These are phyloP conservation scores for Dilophus febrilis DNA, from an alignment of 2,888 invertebrate genomes.

Conservation along the genomic window DNA sequence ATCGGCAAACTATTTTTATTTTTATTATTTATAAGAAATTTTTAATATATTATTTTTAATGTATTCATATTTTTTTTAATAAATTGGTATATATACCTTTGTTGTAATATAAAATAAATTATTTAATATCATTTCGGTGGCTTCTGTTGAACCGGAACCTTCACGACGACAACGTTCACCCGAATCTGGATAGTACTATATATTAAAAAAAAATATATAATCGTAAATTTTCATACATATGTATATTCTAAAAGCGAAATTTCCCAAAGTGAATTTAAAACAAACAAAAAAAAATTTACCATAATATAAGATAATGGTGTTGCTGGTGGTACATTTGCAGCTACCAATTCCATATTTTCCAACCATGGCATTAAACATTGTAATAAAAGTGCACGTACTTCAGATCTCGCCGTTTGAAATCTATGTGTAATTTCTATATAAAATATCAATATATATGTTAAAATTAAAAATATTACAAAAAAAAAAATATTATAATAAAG, in stretches of 20 bases:
- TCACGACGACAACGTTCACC: slow-evolving; percentile 60
- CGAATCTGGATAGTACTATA: slow-evolving; percentile 42
- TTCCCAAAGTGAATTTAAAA: too few species aligned
- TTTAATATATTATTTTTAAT: not conserved
- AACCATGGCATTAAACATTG: slow-evolving; percentile 94
- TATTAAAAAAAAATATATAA: too few species aligned
- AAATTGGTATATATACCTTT: slow-evolving; percentile 40
- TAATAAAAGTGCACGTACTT: slow-evolving; percentile 77
- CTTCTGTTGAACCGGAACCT: slow-evolving; percentile 96
- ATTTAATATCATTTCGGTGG: slow-evolving; percentile 99
- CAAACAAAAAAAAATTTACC: too few species aligned
- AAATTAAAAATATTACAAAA: not conserved
- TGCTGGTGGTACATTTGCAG: slow-evolving; percentile 86
- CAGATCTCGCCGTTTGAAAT: slow-evolving; percentile 87
- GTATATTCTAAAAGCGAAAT: too few species aligned
- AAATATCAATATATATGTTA: too few species aligned
- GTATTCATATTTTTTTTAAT: not conserved
- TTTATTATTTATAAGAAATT: not conserved
- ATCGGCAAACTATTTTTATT: slow-evolving; percentile 92
- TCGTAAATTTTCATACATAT: too few species aligned
- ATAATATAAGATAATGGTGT: slow-evolving; percentile 72
- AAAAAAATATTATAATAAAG: not conserved
- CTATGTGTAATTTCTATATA: slow-evolving; percentile 97
- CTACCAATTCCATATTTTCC: slow-evolving; percentile 95
- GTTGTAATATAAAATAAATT: slow-evolving; percentile 97